Base-by-base conservation (phyloP, 2,888 invertebrate genomes). In the Bembecia ichneumoniformis region DNA sequence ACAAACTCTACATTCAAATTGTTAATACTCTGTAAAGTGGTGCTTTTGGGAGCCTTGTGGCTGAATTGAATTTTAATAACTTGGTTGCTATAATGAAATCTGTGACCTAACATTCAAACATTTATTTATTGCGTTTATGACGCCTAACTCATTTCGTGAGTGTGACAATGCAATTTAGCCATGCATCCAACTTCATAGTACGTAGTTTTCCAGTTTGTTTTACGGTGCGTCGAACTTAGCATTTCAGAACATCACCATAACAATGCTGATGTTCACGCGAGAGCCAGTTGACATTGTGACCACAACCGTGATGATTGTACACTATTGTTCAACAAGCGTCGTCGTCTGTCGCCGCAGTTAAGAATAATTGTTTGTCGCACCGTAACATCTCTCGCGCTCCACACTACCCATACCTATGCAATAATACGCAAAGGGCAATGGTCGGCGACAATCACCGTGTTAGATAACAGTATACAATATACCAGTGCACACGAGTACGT, bases 251-350 rank as follows among this genome's bases (percentile, higher is more conserved):
- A 82, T 82, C 78, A 81, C 73, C 82, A 84, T 82, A 77, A 86
- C 83, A 86, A 84, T 80, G 65, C 69, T 66, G 60, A 64, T 64
- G 69, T 74, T 71, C 75, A 74, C 68, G 70, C 71, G 68, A 71
- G 77, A 80, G 78, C 74, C 80, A 72, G 80, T 79, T 75, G 83
- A 79, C 83, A 77, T 75, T 58, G 65, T 58, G 63, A 59, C 58
- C 64, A 77, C 77, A 79, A 71, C 74, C 74, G 73, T 70, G 60
- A 68, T 72, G 78, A 79, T 80, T 81, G 82, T 78, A 68, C 68
- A 72, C 77, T 77, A 82, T 84, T 83, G 83, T 86, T 79, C 34
- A 49, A 44, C 34, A 46, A 50, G 56, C 54, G 52, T 47, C 47
- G 47, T 35, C 50, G 49, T 40, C 14, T 40, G 40, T 58, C 56